Evolutionary conservation across 2,888 invertebrate species (phyloP).

Genomic region (Pinctada fucata): DNA sequence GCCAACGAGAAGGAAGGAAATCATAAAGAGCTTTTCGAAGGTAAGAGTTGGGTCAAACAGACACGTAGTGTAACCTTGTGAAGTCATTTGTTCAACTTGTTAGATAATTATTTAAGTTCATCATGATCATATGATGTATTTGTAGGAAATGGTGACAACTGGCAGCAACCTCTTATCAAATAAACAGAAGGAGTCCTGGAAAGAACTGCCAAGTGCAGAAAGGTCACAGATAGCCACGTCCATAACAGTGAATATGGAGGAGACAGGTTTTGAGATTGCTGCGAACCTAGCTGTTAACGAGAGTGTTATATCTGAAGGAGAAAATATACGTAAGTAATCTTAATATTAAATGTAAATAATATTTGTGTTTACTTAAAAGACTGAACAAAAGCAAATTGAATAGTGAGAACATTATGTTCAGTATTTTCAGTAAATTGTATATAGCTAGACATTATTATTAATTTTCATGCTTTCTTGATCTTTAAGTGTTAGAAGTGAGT

Average conservation of each 20-base stretch:
- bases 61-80: too few relatives aligned
- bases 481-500: conserved; percentile 58
- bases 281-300: conserved; percentile 54
- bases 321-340: conserved; percentile 53
- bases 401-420: too few relatives aligned
- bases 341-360: too few relatives aligned
- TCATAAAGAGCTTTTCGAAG: conserved; percentile 63
- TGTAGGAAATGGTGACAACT: conserved; percentile 71
- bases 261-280: conserved; percentile 73
- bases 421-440: too few relatives aligned
- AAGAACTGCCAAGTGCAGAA: conserved; percentile 62
- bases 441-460: too few relatives aligned
- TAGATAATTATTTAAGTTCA: too few relatives aligned
- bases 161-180: conserved; percentile 73
- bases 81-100: too few relatives aligned
- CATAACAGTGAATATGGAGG: conserved; percentile 72
- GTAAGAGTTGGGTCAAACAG: conserved; percentile 41
- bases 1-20: conserved; percentile 50
- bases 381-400: too few relatives aligned
- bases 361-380: too few relatives aligned
- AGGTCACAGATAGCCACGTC: conserved; percentile 71
- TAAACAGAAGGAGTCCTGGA: conserved; percentile 72
- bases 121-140: too few relatives aligned
- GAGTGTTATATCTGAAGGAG: conserved; percentile 45
- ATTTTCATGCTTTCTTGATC: too few relatives aligned